A percentile compares a stretch with the other conserved stretches of the same genome.
phyloP scores from a whole-genome alignment of 1,140 invertebrate species.

The Euschistus heros region DNA sequence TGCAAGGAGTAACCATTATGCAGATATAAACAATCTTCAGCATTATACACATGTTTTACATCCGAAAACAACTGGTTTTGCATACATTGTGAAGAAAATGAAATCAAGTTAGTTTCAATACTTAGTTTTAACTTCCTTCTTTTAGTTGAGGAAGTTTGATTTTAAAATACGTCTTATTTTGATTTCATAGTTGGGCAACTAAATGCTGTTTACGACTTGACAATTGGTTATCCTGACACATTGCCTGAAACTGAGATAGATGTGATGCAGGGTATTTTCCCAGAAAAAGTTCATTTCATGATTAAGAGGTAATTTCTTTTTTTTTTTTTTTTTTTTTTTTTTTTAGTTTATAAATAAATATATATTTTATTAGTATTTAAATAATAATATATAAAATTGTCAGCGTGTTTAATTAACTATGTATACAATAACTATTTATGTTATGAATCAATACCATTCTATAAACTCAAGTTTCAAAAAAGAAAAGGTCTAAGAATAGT shows the following conservation, averaged over 20 bases:
- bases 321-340: no score
- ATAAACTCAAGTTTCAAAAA: no score
- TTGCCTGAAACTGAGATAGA: constrained; percentile 59
- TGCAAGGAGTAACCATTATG: constrained; percentile 60
- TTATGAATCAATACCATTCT: no score
- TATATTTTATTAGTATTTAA: constrained; percentile 5
- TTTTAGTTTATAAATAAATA: no score
- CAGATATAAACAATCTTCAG: constrained; percentile 52
- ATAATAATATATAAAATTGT: background rate
- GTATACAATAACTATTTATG: no score
- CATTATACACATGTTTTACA: constrained; percentile 66
- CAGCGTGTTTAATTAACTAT: constrained; percentile 7
- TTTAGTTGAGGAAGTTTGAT: background rate
- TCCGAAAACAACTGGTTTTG: constrained; percentile 76
- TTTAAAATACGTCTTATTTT: no score
- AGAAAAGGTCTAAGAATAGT: no score
- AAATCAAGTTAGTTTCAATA: constrained; percentile 40
- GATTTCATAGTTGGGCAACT: constrained; percentile 42
- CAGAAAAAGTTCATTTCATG: constrained; percentile 60
- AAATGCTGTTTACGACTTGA: constrained; percentile 67
- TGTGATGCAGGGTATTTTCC: constrained; percentile 51
- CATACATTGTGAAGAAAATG: constrained; percentile 54
- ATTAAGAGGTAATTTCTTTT: constrained; percentile 53
- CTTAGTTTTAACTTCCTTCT: background rate
- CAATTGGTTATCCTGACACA: constrained; percentile 58